Evolutionary conservation across 2,113 vertebrate genomes (phyloP).

Genomic region (Lonchura striata): DNA sequence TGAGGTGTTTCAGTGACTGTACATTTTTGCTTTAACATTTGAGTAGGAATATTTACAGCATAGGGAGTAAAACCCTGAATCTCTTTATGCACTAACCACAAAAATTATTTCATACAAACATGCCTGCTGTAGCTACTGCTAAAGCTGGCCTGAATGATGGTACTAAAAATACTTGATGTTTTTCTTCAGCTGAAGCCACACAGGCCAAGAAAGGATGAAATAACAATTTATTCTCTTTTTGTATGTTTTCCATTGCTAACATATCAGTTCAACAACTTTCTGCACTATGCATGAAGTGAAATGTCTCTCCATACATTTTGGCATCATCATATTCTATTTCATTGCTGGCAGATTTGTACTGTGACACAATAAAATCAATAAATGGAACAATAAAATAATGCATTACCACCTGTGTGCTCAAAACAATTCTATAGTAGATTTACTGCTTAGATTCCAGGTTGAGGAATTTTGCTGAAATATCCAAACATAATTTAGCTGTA

Average conservation of each 20-base stretch:
- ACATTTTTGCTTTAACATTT: background rate
- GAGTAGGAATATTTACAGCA: background rate
- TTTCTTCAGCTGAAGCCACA: background rate
- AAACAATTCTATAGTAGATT: background rate
- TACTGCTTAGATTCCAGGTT: background rate
- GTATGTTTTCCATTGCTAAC: background rate
- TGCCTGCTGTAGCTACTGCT: background rate
- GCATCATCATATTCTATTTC: background rate
- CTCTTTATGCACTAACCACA: background rate
- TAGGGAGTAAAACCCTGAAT: background rate
- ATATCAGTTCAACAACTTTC: background rate
- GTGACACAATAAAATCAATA: slow-evolving; percentile 33
- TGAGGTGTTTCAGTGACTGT: background rate
- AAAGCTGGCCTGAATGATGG: background rate
- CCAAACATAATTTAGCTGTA: background rate
- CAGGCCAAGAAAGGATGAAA: background rate
- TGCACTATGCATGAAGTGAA: background rate
- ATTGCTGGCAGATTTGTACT: background rate
- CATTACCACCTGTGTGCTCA: background rate
- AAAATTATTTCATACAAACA: background rate
- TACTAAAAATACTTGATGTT: background rate
- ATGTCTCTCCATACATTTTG: background rate
- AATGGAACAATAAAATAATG: slow-evolving; percentile 28
- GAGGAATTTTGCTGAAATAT: background rate
- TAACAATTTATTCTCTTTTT: background rate